Evolutionary conservation across 2,888 invertebrate genomes (phyloP).

Genomic region (Marasmarcha lunaedactyla): DNA sequence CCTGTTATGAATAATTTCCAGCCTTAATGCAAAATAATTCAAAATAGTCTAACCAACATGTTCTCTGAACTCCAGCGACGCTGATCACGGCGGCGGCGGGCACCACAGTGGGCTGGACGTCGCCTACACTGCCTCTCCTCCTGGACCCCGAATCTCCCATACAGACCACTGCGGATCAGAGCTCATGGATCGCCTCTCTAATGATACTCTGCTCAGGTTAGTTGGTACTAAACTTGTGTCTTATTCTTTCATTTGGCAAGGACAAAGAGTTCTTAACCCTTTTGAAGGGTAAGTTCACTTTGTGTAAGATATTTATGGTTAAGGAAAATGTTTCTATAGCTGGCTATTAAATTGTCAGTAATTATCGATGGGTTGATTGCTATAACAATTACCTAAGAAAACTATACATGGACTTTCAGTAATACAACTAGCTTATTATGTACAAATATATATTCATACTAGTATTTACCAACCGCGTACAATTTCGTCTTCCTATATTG

Average conservation of each 20-base stretch:
- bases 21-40: too few relatives aligned
- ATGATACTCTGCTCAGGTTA: slow-evolving; percentile 71
- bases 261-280: background rate
- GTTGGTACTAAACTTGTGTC: too few relatives aligned
- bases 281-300: background rate
- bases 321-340: background rate
- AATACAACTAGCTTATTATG: too few relatives aligned
- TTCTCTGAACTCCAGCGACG: slow-evolving; percentile 64
- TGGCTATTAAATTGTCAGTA: too few relatives aligned
- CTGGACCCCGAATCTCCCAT: slow-evolving; percentile 58
- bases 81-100: slow-evolving; percentile 65
- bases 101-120: slow-evolving; percentile 71
- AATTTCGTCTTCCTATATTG: too few relatives aligned
- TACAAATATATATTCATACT: too few relatives aligned
- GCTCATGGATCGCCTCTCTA: slow-evolving; percentile 75
- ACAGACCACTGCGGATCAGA: slow-evolving; percentile 64
- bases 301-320: slow-evolving; percentile 1
- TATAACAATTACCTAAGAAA: too few relatives aligned
- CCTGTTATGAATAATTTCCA: too few relatives aligned
- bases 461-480: too few relatives aligned
- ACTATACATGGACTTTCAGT: too few relatives aligned
- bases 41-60: too few relatives aligned
- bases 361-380: too few relatives aligned
- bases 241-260: slow-evolving; percentile 1
- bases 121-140: slow-evolving; percentile 71